Base-by-base conservation (phyloP, 2,888 invertebrate genomes). In the Leptinotarsa juncta region DNA sequence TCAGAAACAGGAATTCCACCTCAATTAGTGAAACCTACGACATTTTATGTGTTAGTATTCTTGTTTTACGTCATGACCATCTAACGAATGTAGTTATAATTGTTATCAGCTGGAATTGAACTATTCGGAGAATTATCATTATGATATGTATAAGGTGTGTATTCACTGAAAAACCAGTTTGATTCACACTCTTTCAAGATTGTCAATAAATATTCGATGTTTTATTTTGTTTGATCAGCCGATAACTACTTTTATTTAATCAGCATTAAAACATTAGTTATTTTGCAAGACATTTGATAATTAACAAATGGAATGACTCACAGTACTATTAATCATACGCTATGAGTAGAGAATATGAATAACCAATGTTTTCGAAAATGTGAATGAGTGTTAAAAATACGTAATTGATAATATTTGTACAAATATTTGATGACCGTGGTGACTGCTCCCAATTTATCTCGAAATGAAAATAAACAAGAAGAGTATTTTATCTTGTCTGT, bases 341-440 rank as follows among this genome's bases (percentile, higher is more conserved):
- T 16, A 57, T 57, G 57, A 57, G 57, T 57, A 57, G 23, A 4
- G 15, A 57, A 23, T 57, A 62, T 62, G 62, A 62, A 62, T 62
- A 62, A 62, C 32, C 3, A 16, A 32, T 42, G 62, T 62, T 62
- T 62, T 42, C 18, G 62, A 15, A 62, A 62, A 62, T 32, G 42
- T 26, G 5, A 62, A 42, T 62, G 32, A 62, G 18, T 57, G 2
- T n/a, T n/a, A 57, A 62, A 42, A 62, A 42, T 32, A 62, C 7
- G 57, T 15, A 23, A 57, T 42, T 62, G 62, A 62, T 62, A 62
- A 62, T 62, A 62, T 62, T n/a, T 42, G 62, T 32, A 42, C 42
- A 62, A 62, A 62, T 62, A 62, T 62, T 62, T 62, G 62, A 62
- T 32, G 62, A 62, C 42, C n/a, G n/a, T n/a, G 62, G 32, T 23